Evolutionary conservation across 2,797 vertebrate genomes (phyloP), one percentile per base, ranked within the genome.

Genomic region (Phrynocephalus forsythii): DNA sequence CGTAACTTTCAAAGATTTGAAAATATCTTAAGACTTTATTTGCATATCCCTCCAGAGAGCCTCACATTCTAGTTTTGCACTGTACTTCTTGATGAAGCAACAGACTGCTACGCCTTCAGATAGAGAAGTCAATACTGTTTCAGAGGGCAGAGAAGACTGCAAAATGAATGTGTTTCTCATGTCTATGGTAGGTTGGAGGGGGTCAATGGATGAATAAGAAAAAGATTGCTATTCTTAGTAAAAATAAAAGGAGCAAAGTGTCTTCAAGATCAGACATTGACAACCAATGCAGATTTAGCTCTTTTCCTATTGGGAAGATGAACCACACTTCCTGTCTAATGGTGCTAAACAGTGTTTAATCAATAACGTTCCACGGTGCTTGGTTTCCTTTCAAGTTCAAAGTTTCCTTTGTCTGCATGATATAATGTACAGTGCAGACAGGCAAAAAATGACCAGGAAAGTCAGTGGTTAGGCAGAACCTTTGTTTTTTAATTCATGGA

Each of bases 21-120:
- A 13, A 56, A 15, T 2, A 56, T 56, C 52, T 10, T 0, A 56
- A 13, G 52, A 56, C 13, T 56, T 56, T 38, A 16, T 79, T 52
- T 56, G 15, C 26, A n/a, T n/a, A 52, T 52, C 50, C 28, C 28
- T n/a, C 13, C 11, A 2, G 52, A 56, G 50, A 13, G 52, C 11
- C 52, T n/a, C 26, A 52, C 5, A 28, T 26, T 56, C 22, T 20
- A 20, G 9, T 4, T 33, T 78, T 13, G 22, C 44, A 50, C 15
- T 77, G 24, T 83, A 71, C 48, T 71, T 72, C 50, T 83, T 22
- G 56, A 86, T 63, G 33, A 86, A 81, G 67, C 28, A 86, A 44
- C 15, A 38, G 69, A 5, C 69, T 66, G 33, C 24, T 73, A 30
- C 66, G 56, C 1, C 16, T 72, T 66, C 68, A 50, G 79, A 44